Evolutionary conservation across 2,888 invertebrate genomes (phyloP), one percentile per base, ranked within the genome.

Genomic region (Clistopyga incitator): DNA sequence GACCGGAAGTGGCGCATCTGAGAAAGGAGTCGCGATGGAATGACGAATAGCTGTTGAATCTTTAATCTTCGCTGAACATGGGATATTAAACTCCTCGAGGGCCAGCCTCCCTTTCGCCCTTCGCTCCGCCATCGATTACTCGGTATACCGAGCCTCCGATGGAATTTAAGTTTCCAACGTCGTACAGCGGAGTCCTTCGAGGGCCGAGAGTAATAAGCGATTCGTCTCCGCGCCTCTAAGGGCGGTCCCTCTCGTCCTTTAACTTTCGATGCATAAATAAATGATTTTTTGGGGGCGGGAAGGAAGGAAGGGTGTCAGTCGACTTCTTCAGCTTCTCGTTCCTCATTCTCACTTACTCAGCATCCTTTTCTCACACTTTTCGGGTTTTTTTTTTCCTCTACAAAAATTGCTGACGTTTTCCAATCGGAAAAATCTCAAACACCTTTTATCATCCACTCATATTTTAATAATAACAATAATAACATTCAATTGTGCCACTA

Each of bases 1-100:
- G 25, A 59, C 50, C 54, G 81, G 59, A 84, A 85, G 10, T 50
- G 3, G 23, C 4, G 81, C 65, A 72, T 68, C 71, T 64, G 45
- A 64, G n/a, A 42, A 23, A 65, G 86, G 85, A 82, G 87, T 84
- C 88, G 87, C 90, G 88, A 89, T 87, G 89, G 90, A 90, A 91
- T 90, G 90, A 91, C 90, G 91, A 91, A 90, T 89, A 90, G 90
- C 85, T 88, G 89, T 89, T 90, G 90, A 91, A 91, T 91, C 90
- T 90, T 91, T 90, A 90, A 91, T 91, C 91, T 91, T 85, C 88
- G 84, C 83, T 88, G 88, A 84, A 88, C 88, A 87, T 86, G 88
- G 88, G 90, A 90, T 90, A 91, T 90, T 91, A 90, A 90, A 91
- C 89, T 91, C 91, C 89, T 88, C 85, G 87, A 91, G 90, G 86